Conservation (phyloP, 2,888 invertebrate species). For the Hanleya hanleyi region DNA sequence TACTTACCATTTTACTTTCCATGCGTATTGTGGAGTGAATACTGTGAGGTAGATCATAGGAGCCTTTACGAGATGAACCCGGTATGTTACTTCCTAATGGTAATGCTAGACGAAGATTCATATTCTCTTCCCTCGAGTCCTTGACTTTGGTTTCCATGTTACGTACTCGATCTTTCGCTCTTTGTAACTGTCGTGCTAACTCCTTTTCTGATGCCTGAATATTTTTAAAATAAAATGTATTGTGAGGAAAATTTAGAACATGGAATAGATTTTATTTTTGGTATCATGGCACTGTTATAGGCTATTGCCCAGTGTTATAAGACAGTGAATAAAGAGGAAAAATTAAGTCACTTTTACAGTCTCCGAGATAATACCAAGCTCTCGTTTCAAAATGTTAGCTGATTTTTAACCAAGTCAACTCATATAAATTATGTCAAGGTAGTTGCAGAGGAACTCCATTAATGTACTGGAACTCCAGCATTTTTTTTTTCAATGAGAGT, state of each 20-base stretch:
- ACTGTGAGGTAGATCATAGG: slow-evolving; percentile 56
- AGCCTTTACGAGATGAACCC: slow-evolving; percentile 31
- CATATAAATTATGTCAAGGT: too few relatives aligned
- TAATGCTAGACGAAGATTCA: slow-evolving; percentile 54
- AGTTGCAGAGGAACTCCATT: too few relatives aligned
- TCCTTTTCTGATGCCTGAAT: slow-evolving; percentile 64
- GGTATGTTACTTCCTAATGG: slow-evolving; percentile 51
- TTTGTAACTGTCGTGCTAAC: slow-evolving; percentile 47
- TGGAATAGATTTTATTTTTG: too few relatives aligned
- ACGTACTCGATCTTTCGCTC: slow-evolving; percentile 63
- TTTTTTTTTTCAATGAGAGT: too few relatives aligned
- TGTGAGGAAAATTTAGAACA: too few relatives aligned
- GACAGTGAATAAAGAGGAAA: too few relatives aligned
- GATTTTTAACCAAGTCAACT: neutral
- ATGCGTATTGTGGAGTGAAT: slow-evolving; percentile 47
- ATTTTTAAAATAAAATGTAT: neutral
- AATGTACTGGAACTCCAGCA: too few relatives aligned
- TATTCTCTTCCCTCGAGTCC: slow-evolving; percentile 59
- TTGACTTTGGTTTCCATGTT: slow-evolving; percentile 55
- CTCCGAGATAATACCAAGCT: too few relatives aligned
- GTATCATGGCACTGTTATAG: too few relatives aligned
- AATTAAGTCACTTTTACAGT: too few relatives aligned
- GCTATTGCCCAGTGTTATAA: too few relatives aligned
- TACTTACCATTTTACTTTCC: slow-evolving; percentile 52
- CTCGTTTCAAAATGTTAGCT: too few relatives aligned